Conservation (phyloP, 2,888 invertebrate genomes). For the Sceliomorpha sp. region DNA sequence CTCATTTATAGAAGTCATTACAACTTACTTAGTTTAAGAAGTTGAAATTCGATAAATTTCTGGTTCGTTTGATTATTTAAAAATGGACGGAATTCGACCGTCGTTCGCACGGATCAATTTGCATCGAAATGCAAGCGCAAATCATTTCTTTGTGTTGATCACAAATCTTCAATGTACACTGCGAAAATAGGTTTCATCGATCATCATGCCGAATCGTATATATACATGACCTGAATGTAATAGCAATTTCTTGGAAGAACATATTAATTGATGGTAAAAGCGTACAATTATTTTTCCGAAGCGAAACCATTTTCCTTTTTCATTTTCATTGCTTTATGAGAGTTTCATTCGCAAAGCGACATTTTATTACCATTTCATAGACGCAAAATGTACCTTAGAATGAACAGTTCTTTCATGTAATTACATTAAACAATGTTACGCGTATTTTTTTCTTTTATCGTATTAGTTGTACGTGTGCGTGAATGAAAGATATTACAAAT, state of each 20-base stretch:
- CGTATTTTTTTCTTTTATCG: too few species aligned
- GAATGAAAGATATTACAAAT: too few species aligned
- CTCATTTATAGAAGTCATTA: not conserved
- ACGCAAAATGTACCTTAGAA: slow-evolving; percentile 4
- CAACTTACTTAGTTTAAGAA: too few species aligned
- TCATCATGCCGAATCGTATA: slow-evolving; percentile 15
- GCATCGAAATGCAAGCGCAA: slow-evolving; percentile 8
- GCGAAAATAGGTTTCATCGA: slow-evolving; percentile 11
- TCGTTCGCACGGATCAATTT: slow-evolving; percentile 6
- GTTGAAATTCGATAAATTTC: too few species aligned
- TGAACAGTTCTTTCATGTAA: too few species aligned
- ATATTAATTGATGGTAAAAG: slow-evolving; percentile 28
- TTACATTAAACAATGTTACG: too few species aligned
- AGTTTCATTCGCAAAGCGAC: slow-evolving; percentile 4
- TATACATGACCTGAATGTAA: slow-evolving; percentile 27
- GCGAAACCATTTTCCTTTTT: slow-evolving; percentile 26
- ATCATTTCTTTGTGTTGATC: slow-evolving; percentile 10
- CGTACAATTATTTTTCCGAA: slow-evolving; percentile 20
- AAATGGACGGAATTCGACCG: not conserved
- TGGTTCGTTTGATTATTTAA: too few species aligned
- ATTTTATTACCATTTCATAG: slow-evolving; percentile 10
- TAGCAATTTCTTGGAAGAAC: slow-evolving; percentile 20
- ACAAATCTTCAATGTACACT: slow-evolving; percentile 13
- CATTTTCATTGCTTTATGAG: slow-evolving; percentile 7
- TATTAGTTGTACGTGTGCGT: too few species aligned